Conservation (phyloP, 2,888 invertebrate genomes). For the Brenthis daphne region DNA sequence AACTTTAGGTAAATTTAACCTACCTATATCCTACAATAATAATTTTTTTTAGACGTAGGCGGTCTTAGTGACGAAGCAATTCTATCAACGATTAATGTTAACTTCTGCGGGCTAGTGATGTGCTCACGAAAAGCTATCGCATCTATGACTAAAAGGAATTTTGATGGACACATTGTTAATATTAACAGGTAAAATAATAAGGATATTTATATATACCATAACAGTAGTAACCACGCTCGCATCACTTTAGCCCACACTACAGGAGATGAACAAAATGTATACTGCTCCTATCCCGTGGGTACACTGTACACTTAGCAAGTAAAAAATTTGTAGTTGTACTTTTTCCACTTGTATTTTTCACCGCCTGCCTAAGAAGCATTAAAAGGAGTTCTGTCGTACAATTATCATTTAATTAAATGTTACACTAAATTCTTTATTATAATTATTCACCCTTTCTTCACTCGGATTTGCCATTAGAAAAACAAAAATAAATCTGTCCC, state of each 20-base stretch:
- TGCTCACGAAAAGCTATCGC: slow-evolving; percentile 72
- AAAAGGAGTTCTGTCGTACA: too few species aligned
- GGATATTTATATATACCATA: too few species aligned
- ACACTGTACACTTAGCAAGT: too few species aligned
- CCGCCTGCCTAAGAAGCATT: background rate
- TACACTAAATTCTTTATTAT: too few species aligned
- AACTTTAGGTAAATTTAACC: background rate
- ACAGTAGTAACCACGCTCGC: too few species aligned
- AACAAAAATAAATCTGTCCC: too few species aligned
- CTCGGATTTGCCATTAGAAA: too few species aligned
- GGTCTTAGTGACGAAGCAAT: slow-evolving; percentile 51
- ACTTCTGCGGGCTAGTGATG: slow-evolving; percentile 67
- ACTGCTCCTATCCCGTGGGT: too few species aligned
- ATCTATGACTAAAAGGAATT: slow-evolving; percentile 66
- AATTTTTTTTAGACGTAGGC: slow-evolving; percentile 46
- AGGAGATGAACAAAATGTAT: too few species aligned
- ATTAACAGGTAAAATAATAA: slow-evolving; percentile 64
- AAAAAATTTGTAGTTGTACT: background rate
- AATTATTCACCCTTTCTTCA: too few species aligned
- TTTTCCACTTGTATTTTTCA: background rate
- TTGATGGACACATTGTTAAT: slow-evolving; percentile 73
- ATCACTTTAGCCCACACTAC: too few species aligned
- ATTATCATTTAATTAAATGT: too few species aligned
- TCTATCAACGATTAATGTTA: slow-evolving; percentile 61
- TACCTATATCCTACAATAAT: background rate